Base-by-base conservation (phyloP, 2,888 invertebrate species). In the Alitta virens region DNA sequence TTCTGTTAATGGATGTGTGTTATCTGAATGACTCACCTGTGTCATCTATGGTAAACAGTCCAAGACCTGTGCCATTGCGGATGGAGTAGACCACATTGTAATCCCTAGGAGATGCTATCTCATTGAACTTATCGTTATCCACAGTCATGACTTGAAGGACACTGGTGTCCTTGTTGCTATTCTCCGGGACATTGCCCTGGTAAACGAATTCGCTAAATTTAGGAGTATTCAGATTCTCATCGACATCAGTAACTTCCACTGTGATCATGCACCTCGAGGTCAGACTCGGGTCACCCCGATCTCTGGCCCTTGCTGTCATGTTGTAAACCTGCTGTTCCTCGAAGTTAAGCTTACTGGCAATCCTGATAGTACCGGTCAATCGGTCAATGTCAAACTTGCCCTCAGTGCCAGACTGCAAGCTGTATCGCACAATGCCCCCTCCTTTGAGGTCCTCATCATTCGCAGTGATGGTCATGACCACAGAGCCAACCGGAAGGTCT, bases 251-350 rank as follows among this genome's bases (percentile, higher is more conserved):
- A 66, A 84, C 81, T 83, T 94, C 92, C 59, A 97, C 87, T 57
- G 83, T 76, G 40, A 97, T 87, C 64, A 89, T 87, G 63, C 92
- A 89, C 75, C 91, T 90, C 1, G 92, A 87, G 65, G 88, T 88
- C 67, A 94, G 84, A 2, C 91, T 86, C 61, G 87, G 88, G 5
- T 70, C 68, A 0, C 95, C 97, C 38, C 88, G 87, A 84, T 97
- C 96, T 53, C 88, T 87, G 1, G 94, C 96, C 63, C 89, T 87
- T 60, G 94, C 90, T 59, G 90, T 89, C 68, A 97, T 85, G 73
- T 91, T 92, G 84, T 94, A 94, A 67, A 93, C 88, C 83, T 93
- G 94, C 38, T 91, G 87, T 72, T 89, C 89, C 79, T 96, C 95
- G 80, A 91, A 97, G 84, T 97, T 94, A 60, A 97, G 84, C 56